Percentiles rank a stretch among this genome's conserved stretches.
Conservation (phyloP, 2,888 invertebrate species). For the Tanytarsus gracilentus region DNA sequence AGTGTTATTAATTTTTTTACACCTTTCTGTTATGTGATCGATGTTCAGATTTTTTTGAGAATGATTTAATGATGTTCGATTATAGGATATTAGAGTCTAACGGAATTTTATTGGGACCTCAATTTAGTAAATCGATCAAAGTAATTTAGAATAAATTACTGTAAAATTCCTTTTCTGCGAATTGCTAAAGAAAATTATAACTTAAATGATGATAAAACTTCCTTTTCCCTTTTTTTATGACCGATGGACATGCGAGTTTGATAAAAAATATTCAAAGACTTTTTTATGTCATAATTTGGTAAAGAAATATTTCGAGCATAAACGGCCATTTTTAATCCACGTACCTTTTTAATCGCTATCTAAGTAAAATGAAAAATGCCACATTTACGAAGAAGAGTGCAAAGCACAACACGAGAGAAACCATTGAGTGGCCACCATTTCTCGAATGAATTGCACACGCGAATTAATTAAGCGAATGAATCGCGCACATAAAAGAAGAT, state of each 20-base stretch:
- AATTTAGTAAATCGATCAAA: too few species aligned
- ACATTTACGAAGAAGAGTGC: not conserved
- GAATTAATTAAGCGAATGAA: slow-evolving; percentile 13
- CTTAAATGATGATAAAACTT: not conserved
- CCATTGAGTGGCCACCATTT: slow-evolving; percentile 7
- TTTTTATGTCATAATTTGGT: not conserved
- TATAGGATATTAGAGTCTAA: too few species aligned
- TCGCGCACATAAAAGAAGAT: not conserved
- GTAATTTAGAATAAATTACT: too few species aligned
- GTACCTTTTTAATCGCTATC: not conserved
- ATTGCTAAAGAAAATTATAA: not conserved
- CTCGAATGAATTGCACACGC: slow-evolving; percentile 8
- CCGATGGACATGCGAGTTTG: slow-evolving; percentile 7
- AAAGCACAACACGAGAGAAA: too few species aligned
- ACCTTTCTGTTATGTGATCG: slow-evolving; percentile 4
- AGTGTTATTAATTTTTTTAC: slow-evolving; percentile 26
- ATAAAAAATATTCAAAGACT: not conserved
- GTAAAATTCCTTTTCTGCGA: too few species aligned
- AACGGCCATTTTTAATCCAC: too few species aligned
- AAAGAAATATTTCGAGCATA: too few species aligned
- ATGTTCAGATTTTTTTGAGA: too few species aligned
- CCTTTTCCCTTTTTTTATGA: slow-evolving; percentile 22
- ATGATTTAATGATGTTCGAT: too few species aligned
- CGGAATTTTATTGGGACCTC: too few species aligned
- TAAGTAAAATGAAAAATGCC: not conserved